A percentile compares a stretch with the other conserved stretches of the same genome.
Evolutionary conservation across 2,797 vertebrate species (phyloP).

Genomic region (Eulemur mongoz): DNA sequence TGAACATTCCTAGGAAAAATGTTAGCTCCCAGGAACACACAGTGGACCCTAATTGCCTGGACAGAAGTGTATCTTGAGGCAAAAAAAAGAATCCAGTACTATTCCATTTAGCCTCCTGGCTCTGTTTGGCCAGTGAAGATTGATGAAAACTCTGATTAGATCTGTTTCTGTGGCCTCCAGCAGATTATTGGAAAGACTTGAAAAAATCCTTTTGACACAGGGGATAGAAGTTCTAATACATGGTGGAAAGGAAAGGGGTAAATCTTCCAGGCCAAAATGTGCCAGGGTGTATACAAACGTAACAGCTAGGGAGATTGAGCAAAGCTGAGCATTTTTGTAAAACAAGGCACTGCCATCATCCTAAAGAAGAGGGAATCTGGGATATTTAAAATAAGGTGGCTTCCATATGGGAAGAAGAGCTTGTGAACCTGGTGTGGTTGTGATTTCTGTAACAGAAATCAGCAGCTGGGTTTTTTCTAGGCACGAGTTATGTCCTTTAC

Average conservation of each 20-base stretch:
- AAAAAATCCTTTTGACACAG: slow-evolving; percentile 54
- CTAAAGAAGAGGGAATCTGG: not conserved
- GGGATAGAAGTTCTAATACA: not conserved
- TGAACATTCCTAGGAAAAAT: slow-evolving; percentile 55
- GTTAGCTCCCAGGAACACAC: slow-evolving; percentile 20
- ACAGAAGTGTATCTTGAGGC: slow-evolving; percentile 1
- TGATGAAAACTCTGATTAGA: slow-evolving; percentile 63
- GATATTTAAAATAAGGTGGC: not conserved
- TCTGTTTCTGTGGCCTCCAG: slow-evolving; percentile 59
- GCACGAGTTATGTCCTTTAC: not conserved
- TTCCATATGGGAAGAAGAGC: not conserved
- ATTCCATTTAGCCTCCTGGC: slow-evolving; percentile 34
- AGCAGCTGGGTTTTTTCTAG: not conserved
- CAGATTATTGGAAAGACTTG: slow-evolving; percentile 66
- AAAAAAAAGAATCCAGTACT: slow-evolving; percentile 33
- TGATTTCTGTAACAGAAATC: slow-evolving; percentile 33
- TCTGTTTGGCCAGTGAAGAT: slow-evolving; percentile 60
- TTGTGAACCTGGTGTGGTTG: not conserved
- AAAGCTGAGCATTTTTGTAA: slow-evolving; percentile 21
- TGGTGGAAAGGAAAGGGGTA: not conserved
- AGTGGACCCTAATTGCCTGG: not conserved
- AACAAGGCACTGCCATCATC: not conserved
- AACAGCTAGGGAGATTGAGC: not conserved
- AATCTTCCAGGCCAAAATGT: not conserved
- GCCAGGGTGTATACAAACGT: not conserved